A percentile compares a stretch with the other conserved stretches of the same genome.
Conservation (phyloP, 2,888 invertebrate genomes). For the Heliothis peltigera region DNA sequence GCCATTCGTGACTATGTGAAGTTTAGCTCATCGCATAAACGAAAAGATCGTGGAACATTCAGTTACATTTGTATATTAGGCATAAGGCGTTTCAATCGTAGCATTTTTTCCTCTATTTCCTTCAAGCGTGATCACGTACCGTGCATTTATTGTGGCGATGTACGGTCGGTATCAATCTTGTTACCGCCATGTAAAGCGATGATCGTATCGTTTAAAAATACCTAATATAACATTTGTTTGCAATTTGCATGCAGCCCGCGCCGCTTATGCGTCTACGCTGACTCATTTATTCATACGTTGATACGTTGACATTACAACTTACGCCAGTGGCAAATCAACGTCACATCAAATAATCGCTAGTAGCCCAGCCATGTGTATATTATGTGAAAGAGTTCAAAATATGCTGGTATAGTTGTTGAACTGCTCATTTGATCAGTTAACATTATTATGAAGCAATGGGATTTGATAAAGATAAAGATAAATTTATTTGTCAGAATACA, state of each 20-base stretch:
- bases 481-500: too few relatives aligned
- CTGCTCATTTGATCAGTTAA: constrained; percentile 1
- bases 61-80: constrained; percentile 5
- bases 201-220: constrained; percentile 55
- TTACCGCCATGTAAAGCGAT: constrained; percentile 49
- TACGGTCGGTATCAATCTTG: constrained; percentile 46
- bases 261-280: constrained; percentile 53
- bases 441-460: too few relatives aligned
- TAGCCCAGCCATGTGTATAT: constrained; percentile 16
- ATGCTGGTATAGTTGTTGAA: background rate
- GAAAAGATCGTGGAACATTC: constrained; percentile 35
- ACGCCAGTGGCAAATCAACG: constrained; percentile 59
- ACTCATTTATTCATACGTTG: constrained; percentile 63
- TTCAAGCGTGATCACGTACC: constrained; percentile 26
- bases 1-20: constrained; percentile 46
- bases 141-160: constrained; percentile 24
- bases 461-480: too few relatives aligned
- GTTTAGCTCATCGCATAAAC: constrained; percentile 27
- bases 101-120: constrained; percentile 23
- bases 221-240: constrained; percentile 46
- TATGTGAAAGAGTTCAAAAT: constrained; percentile 26
- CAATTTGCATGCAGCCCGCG: constrained; percentile 60
- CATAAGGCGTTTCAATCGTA: constrained; percentile 13
- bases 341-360: constrained; percentile 46
- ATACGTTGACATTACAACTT: constrained; percentile 61